Base-by-base conservation (phyloP, 1,140 invertebrate species). In the Radopholus similis region DNA sequence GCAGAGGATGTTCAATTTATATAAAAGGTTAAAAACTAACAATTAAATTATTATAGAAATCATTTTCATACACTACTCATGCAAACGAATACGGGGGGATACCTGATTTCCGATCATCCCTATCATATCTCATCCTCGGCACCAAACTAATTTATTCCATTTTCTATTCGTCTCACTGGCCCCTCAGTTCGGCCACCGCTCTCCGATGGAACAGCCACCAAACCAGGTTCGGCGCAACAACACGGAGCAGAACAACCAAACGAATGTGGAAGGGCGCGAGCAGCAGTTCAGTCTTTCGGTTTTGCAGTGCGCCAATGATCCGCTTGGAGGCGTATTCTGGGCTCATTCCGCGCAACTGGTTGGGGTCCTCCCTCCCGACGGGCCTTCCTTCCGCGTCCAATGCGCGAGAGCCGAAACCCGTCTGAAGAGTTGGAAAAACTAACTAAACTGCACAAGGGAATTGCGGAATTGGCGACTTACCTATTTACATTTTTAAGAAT, bases 371-470 rank as follows among this genome's bases (percentile, higher is more conserved):
- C 6, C 67, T 42, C 9, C 78, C 79, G 18, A 74, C 53, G n/a
- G 67, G 57, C 21, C 66, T 64, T 11, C 78, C 77, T 32, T 71
- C 37, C 30, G 64, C 38, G 35, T 67, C 72, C 21, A 79, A 55
- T 28, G 76, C 77, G 18, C 75, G 66, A 13, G 64, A 66, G 26
- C 78, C 78, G 38, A 80, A 80, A 1, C 75, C 75, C 4, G 77
- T 80, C 70, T 62, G 5, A 11, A 44, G 21, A 15, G 35, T 32
- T 2, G 28, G 34, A 21, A 21, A 21, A 47, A 0, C 5, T 21
- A 47, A 47, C 18, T 4, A 47, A 4, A 47, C 6, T 47, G 0
- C 44, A 4, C 6, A 0, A 47, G n/a, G n/a, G n/a, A n/a, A n/a
- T n/a, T n/a, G n/a, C n/a, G n/a, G n/a, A n/a, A n/a, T n/a, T n/a